Conservation (phyloP, 2,888 invertebrate species). For the Pyrgus malvae region DNA sequence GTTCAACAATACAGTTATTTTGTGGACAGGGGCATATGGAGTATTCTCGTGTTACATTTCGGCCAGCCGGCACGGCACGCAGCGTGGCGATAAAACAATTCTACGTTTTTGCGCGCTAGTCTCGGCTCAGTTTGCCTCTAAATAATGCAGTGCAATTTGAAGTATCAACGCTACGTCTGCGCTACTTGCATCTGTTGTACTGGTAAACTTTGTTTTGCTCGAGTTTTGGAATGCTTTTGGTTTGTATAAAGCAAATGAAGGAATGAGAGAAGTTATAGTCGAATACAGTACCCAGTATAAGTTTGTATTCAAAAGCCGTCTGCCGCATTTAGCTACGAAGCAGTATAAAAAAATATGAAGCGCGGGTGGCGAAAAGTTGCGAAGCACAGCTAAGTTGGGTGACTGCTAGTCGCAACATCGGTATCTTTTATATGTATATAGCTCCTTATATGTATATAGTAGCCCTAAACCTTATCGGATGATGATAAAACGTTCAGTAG, state of each 20-base stretch:
- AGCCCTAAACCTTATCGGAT: too few species aligned
- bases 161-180: slow-evolving; percentile 16
- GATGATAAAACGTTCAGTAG: too few species aligned
- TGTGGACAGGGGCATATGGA: slow-evolving; percentile 40
- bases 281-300: too few species aligned
- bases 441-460: too few species aligned
- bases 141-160: slow-evolving; percentile 22
- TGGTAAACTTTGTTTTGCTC: slow-evolving; percentile 17
- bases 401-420: too few species aligned
- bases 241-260: slow-evolving; percentile 5
- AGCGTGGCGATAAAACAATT: slow-evolving; percentile 41
- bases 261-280: background rate
- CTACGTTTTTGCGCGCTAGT: slow-evolving; percentile 27
- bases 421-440: too few species aligned
- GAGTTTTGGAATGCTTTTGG: slow-evolving; percentile 12
- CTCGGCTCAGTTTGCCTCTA: slow-evolving; percentile 15
- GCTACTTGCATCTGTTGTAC: slow-evolving; percentile 13
- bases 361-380: too few species aligned
- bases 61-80: slow-evolving; percentile 43
- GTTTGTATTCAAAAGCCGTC: background rate
- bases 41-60: slow-evolving; percentile 43
- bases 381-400: too few species aligned
- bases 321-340: background rate
- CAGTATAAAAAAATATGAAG: too few species aligned
- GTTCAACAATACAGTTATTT: slow-evolving; percentile 45